Conservation (phyloP, 2,888 invertebrate species). For the Hecatera dysodea region DNA sequence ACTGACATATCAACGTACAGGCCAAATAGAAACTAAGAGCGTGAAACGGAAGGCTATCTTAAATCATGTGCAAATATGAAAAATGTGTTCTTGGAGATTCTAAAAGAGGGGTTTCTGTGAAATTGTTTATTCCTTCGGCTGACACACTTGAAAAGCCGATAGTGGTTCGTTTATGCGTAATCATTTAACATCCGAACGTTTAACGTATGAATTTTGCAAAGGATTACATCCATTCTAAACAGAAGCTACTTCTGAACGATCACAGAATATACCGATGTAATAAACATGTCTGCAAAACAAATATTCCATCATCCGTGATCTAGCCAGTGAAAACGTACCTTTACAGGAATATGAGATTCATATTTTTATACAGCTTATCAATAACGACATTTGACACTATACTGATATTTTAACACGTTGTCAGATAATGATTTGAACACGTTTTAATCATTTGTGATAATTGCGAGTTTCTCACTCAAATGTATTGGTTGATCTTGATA, state of each 20-base stretch:
- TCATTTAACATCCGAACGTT: neutral
- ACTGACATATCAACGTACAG: neutral
- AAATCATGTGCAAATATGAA: too few species aligned
- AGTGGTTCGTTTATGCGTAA: too few species aligned
- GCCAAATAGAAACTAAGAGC: neutral
- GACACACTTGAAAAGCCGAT: too few species aligned
- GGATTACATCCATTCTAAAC: neutral
- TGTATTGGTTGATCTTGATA: conserved; percentile 57
- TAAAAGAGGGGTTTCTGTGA: neutral
- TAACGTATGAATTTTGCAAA: neutral
- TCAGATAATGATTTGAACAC: conserved; percentile 58
- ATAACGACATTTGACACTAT: conserved; percentile 62
- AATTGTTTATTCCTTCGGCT: too few species aligned
- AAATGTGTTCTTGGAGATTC: too few species aligned
- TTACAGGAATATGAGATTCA: conserved; percentile 49
- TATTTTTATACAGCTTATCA: conserved; percentile 61
- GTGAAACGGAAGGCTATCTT: too few species aligned
- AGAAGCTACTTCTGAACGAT: too few species aligned
- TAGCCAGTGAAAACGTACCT: conserved; percentile 42
- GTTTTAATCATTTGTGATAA: conserved; percentile 61
- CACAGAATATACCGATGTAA: too few species aligned
- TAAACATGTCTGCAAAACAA: neutral
- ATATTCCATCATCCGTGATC: neutral
- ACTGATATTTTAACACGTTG: conserved; percentile 57
- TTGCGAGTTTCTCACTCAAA: conserved; percentile 44